Conservation (phyloP, 2,888 invertebrate species). For the Dolomedes plantarius region DNA sequence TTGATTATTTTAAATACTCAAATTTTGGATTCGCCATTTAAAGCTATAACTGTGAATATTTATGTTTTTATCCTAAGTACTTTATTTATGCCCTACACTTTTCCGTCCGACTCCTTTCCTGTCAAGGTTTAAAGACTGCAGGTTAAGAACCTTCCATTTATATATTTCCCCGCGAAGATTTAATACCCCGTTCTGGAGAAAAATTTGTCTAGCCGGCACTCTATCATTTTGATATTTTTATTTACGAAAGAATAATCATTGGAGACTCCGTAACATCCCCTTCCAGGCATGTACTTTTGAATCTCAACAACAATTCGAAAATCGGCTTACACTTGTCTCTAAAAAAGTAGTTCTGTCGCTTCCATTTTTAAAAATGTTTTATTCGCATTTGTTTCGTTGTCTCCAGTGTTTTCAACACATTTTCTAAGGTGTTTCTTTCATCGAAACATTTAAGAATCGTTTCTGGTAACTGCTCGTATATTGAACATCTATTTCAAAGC, state of each 20-base stretch:
- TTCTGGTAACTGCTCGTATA: neutral
- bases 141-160: neutral
- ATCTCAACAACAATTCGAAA: conserved; percentile 7
- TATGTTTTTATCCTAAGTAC: no score
- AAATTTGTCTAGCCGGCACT: conserved; percentile 12
- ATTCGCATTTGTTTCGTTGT: neutral
- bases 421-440: neutral
- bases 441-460: neutral
- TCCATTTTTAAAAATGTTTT: conserved; percentile 6
- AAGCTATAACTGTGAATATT: no score
- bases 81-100: no score
- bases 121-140: neutral
- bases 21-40: no score
- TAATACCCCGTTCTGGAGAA: neutral
- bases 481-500: neutral
- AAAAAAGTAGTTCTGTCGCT: neutral
- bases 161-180: neutral
- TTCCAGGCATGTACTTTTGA: conserved; percentile 4
- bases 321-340: conserved; percentile 6
- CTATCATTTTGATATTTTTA: conserved; percentile 16
- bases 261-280: neutral
- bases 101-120: neutral
- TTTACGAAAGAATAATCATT: conserved; percentile 14
- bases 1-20: no score
- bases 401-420: neutral